Base-by-base conservation (phyloP, 2,113 vertebrate species). In the Pelmatolapia mariae region DNA sequence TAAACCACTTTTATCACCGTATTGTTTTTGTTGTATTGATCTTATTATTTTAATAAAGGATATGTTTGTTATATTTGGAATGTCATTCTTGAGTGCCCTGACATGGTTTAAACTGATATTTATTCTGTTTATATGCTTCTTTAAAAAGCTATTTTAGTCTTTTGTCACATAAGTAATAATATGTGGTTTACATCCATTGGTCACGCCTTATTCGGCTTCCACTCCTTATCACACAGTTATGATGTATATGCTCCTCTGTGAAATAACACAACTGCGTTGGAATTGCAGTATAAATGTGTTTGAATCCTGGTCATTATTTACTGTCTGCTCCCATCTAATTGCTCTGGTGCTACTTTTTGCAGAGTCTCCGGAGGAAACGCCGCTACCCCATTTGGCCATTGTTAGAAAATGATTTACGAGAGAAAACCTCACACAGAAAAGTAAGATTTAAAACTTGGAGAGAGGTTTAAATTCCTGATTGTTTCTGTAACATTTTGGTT, bases 401-500 rank as follows among this genome's bases (percentile, higher is more conserved):
- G 85, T 83, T 66, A 85, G 1, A 54, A 22, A 18, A 33, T 85
- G 83, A 91, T 86, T 88, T 91, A 89, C 29, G 3, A 76, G 50
- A 78, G 29, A 16, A 66, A 68, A 11, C 38, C 8, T 59, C 76
- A 56, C 29, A 33, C 76, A 68, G 61, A 63, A 29, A 26, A 16
- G 71, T 53, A 47, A 11, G 4, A 19, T 31, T 82, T 2, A 16
- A 56, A 78, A 83, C 47, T 92, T 90, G 90, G 91, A 91, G 3
- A 43, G 63, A 4, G 18, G n/a, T 33, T 80, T 45, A 47, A 88
- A 92, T 89, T 93, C 89, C 90, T 89, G 82, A 76, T 92, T 86
- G 86, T 43, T 38, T 88, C 80, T 68, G 92, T 88, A 87, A 91
- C 87, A 56, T 53, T 89, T 86, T 81, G 89, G 87, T 90, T 91